Evolutionary conservation across 2,113 vertebrate genomes (phyloP).

Genomic region (Proterorhinus semilunaris): DNA sequence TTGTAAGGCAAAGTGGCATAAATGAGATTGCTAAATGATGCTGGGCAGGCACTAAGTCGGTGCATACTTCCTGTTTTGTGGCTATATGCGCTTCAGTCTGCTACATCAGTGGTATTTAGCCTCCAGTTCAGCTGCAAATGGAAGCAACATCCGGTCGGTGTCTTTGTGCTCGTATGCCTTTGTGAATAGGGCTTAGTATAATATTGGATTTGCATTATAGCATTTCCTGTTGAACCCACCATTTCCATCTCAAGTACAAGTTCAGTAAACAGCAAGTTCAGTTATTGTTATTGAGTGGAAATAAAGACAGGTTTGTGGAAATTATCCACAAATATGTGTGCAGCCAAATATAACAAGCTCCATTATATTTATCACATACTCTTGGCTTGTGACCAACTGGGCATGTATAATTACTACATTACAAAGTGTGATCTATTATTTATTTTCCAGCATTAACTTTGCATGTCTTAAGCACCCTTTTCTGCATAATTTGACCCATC

Average conservation of each 20-base stretch:
- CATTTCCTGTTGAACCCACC: too few relatives aligned
- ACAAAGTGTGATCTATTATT: too few relatives aligned
- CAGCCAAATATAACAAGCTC: too few relatives aligned
- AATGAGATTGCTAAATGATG: slow-evolving; percentile 48
- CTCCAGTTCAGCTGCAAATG: slow-evolving; percentile 44
- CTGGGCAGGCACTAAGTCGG: slow-evolving; percentile 7
- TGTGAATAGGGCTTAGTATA: neutral
- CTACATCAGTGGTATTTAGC: slow-evolving; percentile 17
- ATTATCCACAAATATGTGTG: too few relatives aligned
- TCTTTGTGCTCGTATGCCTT: neutral
- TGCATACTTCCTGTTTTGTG: slow-evolving; percentile 71
- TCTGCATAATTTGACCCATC: too few relatives aligned
- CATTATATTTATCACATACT: too few relatives aligned
- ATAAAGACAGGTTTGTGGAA: too few relatives aligned
- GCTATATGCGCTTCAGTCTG: slow-evolving; percentile 21
- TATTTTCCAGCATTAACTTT: too few relatives aligned
- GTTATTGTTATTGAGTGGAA: too few relatives aligned
- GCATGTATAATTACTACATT: too few relatives aligned
- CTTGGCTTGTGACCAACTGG: too few relatives aligned
- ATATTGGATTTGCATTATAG: neutral
- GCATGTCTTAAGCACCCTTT: too few relatives aligned
- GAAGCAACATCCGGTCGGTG: slow-evolving; percentile 53
- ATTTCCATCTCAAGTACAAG: neutral
- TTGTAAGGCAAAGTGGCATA: slow-evolving; percentile 22
- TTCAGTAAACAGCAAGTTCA: neutral